Evolutionary conservation across 2,113 vertebrate species (phyloP).

Genomic region (Percopsis transmontana): DNA sequence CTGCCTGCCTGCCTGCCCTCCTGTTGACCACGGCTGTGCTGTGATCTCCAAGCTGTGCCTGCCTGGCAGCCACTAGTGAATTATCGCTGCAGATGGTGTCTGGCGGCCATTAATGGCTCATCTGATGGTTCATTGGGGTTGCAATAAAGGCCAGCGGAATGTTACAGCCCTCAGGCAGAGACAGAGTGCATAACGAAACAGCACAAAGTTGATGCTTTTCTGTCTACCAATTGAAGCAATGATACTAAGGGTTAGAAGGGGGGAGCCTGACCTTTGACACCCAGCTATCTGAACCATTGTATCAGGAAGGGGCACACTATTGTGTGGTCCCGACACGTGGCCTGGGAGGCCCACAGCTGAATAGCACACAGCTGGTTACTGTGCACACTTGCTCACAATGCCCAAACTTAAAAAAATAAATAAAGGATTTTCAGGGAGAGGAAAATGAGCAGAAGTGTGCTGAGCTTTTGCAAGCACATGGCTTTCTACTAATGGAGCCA

Average conservation of each 20-base stretch:
- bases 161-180: slow-evolving; percentile 56
- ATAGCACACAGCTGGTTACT: slow-evolving; percentile 76
- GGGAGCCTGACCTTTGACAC: slow-evolving; percentile 72
- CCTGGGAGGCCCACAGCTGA: slow-evolving; percentile 66
- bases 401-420: slow-evolving; percentile 52
- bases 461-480: slow-evolving; percentile 49
- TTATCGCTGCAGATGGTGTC: slow-evolving; percentile 77
- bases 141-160: slow-evolving; percentile 74
- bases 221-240: slow-evolving; percentile 57
- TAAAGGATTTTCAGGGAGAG: slow-evolving; percentile 23
- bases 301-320: slow-evolving; percentile 63
- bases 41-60: slow-evolving; percentile 60
- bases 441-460: slow-evolving; percentile 46
- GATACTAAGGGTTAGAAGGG: slow-evolving; percentile 60
- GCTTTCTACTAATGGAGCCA: slow-evolving; percentile 54
- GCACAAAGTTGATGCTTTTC: slow-evolving; percentile 65
- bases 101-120: slow-evolving; percentile 71
- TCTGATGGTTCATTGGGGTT: slow-evolving; percentile 68
- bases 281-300: slow-evolving; percentile 70
- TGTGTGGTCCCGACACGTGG: slow-evolving; percentile 74
- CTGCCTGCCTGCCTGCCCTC: slow-evolving; percentile 34
- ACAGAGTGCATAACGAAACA: slow-evolving; percentile 72
- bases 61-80: slow-evolving; percentile 60
- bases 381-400: slow-evolving; percentile 74
- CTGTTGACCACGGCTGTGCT: slow-evolving; percentile 49